Evolutionary conservation across 2,113 vertebrate genomes (phyloP).

Genomic region (Halcyon senegalensis): DNA sequence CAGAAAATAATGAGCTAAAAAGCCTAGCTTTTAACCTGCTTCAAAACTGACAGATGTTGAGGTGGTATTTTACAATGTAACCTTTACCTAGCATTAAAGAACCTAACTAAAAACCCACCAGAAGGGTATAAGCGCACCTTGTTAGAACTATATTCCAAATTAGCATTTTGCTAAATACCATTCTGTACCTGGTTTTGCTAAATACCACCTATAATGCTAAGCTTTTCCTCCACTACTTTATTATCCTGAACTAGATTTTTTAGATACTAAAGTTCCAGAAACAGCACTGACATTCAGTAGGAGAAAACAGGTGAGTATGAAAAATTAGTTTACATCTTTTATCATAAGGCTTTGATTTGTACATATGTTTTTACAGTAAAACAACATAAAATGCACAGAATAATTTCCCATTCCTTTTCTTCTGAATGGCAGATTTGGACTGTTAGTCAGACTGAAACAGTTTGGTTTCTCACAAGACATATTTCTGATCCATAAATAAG

Average conservation of each 20-base stretch:
- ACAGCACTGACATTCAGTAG: background rate
- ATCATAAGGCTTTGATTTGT: background rate
- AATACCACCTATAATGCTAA: background rate
- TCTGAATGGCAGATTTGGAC: background rate
- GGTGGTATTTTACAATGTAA: background rate
- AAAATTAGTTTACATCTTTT: background rate
- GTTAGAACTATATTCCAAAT: background rate
- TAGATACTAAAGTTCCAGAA: background rate
- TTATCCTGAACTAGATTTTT: background rate
- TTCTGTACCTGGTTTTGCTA: background rate
- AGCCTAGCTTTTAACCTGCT: background rate
- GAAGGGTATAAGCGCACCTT: background rate
- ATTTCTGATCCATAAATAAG: background rate
- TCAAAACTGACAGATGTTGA: background rate
- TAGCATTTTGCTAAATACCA: background rate
- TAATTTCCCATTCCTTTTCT: background rate
- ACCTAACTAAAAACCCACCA: background rate
- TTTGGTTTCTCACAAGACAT: background rate
- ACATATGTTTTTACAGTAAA: background rate
- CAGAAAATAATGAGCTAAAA: background rate
- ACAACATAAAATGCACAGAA: background rate
- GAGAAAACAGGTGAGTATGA: background rate
- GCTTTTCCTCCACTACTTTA: background rate
- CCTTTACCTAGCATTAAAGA: background rate
- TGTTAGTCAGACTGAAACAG: background rate